Evolutionary conservation across 2,888 invertebrate species (phyloP), one percentile per base, ranked within the genome.

Genomic region (Thelaira solivaga): DNA sequence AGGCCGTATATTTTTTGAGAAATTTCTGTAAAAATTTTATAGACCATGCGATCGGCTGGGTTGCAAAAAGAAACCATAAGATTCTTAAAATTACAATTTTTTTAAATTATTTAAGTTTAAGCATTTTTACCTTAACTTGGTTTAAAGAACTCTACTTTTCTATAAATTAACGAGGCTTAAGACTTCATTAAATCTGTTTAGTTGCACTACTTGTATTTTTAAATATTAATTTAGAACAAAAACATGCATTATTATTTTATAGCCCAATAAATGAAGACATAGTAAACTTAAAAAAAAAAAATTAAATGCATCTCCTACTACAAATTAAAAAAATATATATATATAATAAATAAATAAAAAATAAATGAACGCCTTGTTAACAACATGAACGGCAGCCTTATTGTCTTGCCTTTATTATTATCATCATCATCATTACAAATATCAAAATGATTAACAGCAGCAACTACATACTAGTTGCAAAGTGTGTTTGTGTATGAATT

Each of bases 231-330:
- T 72, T 55, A 64, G 55, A 53, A 53, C 36, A 53, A 10, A 61
- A 64, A 68, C 74, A 61, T 26, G 61, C 22, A 39, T 55, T 18
- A 68, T 68, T 75, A 61, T 75, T 61, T 75, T 68, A 62, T 68
- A 68, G 31, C 18, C 29, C 36, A 67, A 61, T 75, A 68, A 74
- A 74, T 34, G 59, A 47, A 64, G 11, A 26, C 11, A 26, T 47
- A 47, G 7, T 39, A 29, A 45, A 8, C 4, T 5, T 26, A 26
- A n/a, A 47, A 20, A 6, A 47, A 31, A 41, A 16, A 6, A 24
- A 36, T 18, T 5, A 43, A 31, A 16, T 29, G 20, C 22, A 43
- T 36, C 53, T 64, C 43, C 36, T 64, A 64, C 64, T 29, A 64
- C 20, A 62, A 10, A 1, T 6, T 0, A 11, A 22, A 4, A n/a